A percentile compares a stretch with the other conserved stretches of the same genome.
Evolutionary conservation across 2,888 invertebrate genomes (phyloP).

Genomic region (Osmoderma eremita): DNA sequence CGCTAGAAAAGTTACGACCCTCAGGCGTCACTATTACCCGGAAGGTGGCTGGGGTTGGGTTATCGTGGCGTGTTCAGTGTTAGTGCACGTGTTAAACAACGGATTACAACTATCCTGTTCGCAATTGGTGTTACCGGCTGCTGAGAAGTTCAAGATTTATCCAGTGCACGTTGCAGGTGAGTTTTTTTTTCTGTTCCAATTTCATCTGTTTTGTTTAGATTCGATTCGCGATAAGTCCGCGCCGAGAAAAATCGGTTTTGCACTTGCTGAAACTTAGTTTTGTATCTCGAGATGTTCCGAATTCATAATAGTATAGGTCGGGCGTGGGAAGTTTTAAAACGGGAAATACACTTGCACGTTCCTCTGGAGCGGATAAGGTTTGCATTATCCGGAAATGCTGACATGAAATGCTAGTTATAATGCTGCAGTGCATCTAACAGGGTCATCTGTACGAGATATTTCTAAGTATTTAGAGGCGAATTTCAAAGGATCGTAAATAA

Average conservation of each 20-base stretch:
- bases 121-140: conserved; percentile 69
- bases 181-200: conserved; percentile 52
- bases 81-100: conserved; percentile 78
- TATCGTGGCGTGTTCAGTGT: conserved; percentile 76
- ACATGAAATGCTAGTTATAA: no score
- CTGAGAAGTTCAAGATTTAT: conserved; percentile 70
- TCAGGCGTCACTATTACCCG: conserved; percentile 81
- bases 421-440: no score
- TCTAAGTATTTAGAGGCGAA: no score
- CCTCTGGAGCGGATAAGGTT: no score
- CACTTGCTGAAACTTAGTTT: neutral
- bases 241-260: neutral
- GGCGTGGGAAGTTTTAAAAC: no score
- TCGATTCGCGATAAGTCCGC: no score
- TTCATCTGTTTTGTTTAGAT: neutral
- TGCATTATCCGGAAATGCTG: no score
- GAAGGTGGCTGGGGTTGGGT: conserved; percentile 92
- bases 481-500: no score
- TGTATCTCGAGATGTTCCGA: no score
- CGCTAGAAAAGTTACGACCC: conserved; percentile 61
- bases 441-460: no score
- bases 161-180: conserved; percentile 75
- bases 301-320: no score
- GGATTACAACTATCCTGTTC: conserved; percentile 78
- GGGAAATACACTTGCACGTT: no score